Evolutionary conservation across 2,113 vertebrate species (phyloP), one percentile per base, ranked within the genome.

Genomic region (Pachyramphus minor): DNA sequence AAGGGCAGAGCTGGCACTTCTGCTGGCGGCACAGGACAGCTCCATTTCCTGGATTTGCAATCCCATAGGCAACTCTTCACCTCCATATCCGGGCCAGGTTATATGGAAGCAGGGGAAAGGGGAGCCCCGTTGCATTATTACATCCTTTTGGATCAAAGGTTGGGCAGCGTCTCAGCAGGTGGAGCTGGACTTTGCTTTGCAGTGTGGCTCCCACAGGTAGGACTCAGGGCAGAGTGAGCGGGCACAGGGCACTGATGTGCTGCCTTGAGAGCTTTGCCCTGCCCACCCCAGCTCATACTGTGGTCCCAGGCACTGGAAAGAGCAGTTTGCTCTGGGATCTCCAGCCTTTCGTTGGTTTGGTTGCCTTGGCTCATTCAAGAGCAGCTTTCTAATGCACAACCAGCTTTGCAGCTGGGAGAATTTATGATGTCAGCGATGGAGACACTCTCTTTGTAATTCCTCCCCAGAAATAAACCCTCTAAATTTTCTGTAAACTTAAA

Each of bases 141-240:
- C 68, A 73, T 80, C 85, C 67, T 27, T 22, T 45, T 28, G 50
- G 82, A 33, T n/a, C 75, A 56, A 88, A 92, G 90, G 85, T 90
- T 79, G 85, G 80, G 55, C 82, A 49, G 72, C 2, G 5, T 71
- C 86, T 74, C 41, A 2, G 49, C 49, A 44, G 74, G 49, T 8
- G 53, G 82, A 87, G 87, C 35, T 76, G 86, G 73, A 95, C 95
- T 97, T 95, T 86, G 94, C 24, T 83, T 85, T 53, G 58, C 8
- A 19, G 33, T 6, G 60, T 13, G 17, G 33, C 81, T 75, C 33
- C 31, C 0, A n/a, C 21, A 14, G 10, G 5, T 24, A 31, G 66
- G 74, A 9, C 58, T 55, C 19, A 0, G 60, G 69, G 80, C 0
- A 1, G 76, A 69, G 45, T 2, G 5, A 63, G 27, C 0, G 0